A percentile compares a stretch with the other conserved stretches of the same genome.
Evolutionary conservation across 2,888 invertebrate species (phyloP).

Genomic region (Neoascia interrupta): DNA sequence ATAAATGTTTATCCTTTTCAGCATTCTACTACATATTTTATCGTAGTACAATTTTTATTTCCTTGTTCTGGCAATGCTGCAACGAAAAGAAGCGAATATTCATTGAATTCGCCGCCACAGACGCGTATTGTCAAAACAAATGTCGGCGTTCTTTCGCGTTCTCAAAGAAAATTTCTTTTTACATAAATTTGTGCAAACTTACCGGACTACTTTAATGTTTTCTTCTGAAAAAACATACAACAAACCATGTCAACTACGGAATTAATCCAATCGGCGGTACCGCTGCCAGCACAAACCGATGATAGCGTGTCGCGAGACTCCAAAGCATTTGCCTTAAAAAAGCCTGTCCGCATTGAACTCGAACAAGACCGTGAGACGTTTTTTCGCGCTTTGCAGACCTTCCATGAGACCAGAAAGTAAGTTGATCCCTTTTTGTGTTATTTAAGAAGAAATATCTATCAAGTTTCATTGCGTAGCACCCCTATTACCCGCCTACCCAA

Average conservation of each 20-base stretch:
- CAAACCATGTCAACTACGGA: constrained; percentile 72
- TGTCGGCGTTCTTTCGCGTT: constrained; percentile 60
- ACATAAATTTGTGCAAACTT: constrained; percentile 5
- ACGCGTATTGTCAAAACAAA: constrained; percentile 60
- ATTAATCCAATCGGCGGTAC: constrained; percentile 70
- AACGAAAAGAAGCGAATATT: constrained; percentile 27
- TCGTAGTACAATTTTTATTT: neutral
- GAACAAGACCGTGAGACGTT: constrained; percentile 75
- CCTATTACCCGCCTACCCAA: constrained; percentile 84
- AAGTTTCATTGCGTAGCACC: constrained; percentile 79
- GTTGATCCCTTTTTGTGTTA: constrained; percentile 75
- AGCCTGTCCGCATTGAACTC: constrained; percentile 60
- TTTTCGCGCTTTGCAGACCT: constrained; percentile 88
- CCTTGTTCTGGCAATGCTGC: constrained; percentile 16
- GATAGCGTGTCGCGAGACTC: constrained; percentile 41
- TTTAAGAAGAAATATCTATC: neutral
- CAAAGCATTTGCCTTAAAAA: constrained; percentile 33
- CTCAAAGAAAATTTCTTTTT: constrained; percentile 13
- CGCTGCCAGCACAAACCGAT: constrained; percentile 67
- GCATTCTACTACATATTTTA: constrained; percentile 29
- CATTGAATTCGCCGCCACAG: constrained; percentile 32
- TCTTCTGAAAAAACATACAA: constrained; percentile 5
- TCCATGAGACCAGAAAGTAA: constrained; percentile 95
- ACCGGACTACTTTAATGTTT: constrained; percentile 22
- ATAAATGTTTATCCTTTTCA: too few species aligned